Conservation (phyloP, 2,113 vertebrate genomes). For the Hyperoodon ampullatus region DNA sequence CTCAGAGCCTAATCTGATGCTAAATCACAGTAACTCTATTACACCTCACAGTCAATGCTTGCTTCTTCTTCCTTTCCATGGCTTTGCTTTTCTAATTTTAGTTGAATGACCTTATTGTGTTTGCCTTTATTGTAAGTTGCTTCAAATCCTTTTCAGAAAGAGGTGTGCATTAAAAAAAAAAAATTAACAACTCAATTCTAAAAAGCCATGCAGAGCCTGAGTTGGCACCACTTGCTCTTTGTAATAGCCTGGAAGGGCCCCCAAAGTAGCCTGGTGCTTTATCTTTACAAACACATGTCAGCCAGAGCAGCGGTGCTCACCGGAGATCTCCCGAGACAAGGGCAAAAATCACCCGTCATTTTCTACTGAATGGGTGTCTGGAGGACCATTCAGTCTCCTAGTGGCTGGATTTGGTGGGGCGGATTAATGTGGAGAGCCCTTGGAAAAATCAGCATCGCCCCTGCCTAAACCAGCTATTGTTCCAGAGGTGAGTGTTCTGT, state of each 20-base stretch:
- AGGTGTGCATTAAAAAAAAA: conserved; percentile 27
- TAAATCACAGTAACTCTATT: background rate
- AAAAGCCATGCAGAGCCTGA: conserved; percentile 47
- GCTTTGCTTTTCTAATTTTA: conserved; percentile 66
- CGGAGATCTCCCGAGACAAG: conserved; percentile 18
- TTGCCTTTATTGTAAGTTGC: conserved; percentile 62
- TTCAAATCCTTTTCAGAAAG: conserved; percentile 71
- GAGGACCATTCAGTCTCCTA: conserved; percentile 58
- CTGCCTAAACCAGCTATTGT: background rate
- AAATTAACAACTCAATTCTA: conserved; percentile 69
- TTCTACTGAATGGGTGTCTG: background rate
- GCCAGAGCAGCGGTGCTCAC: background rate
- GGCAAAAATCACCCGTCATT: conserved; percentile 14
- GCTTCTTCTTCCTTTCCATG: conserved; percentile 25
- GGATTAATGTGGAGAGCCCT: conserved; percentile 76
- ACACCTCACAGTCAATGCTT: background rate
- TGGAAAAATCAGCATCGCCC: conserved; percentile 51
- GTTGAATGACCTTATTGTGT: conserved; percentile 58
- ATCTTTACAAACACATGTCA: conserved; percentile 56
- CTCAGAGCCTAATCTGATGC: conserved; percentile 39
- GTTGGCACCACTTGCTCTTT: conserved; percentile 57
- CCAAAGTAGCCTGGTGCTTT: background rate
- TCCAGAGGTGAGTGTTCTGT: conserved; percentile 55
- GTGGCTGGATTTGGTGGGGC: conserved; percentile 63
- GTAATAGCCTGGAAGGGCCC: background rate